Base-by-base conservation (phyloP, 2,113 vertebrate species). In the Misgurnus mizolepis region DNA sequence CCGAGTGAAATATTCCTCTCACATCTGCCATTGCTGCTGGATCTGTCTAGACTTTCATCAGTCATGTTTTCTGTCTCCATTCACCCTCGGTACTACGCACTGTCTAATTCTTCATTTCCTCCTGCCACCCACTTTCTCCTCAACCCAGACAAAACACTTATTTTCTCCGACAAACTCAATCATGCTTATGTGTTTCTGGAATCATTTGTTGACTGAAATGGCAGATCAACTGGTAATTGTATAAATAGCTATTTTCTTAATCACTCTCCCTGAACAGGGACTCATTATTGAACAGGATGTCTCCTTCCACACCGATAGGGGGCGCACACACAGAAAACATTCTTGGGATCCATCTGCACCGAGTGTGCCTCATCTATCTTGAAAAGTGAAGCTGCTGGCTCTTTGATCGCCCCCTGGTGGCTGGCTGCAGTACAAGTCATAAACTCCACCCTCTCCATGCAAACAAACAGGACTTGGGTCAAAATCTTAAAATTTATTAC, bases 161-260 rank as follows among this genome's bases (percentile, higher is more conserved):
- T 55, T 82, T 39, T 45, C 34, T 43, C 17, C 67, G 78, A 62
- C 40, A 76, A 71, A 79, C 65, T 71, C n/a, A n/a, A 22, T 76
- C 47, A 40, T 82, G 43, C 0, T 60, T 65, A 80, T 65, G 12
- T 62, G 50, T 53, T 3, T 39, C 14, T 43, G 41, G 65, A 78
- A 67, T 22, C 66, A 56, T 74, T 78, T 77, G 67, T 82, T 66
- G 62, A 62, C 58, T 78, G 18, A 18, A 39, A 67, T 68, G 80
- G 69, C 62, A 70, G 58, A 82, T 68, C 39, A 39, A 67, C 74
- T 76, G 84, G 84, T 79, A 84, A 88, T 81, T 74, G 80, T 80
- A 82, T 82, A 17, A 85, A 83, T 65, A 82, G 66, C 70, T 79
- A 62, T 34, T 27, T 9, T 18, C 53, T 39, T 10, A 55, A 14